phyloP scores from a whole-genome alignment of 1,140 invertebrate genomes.

The Aphelinus atriplicis region DNA sequence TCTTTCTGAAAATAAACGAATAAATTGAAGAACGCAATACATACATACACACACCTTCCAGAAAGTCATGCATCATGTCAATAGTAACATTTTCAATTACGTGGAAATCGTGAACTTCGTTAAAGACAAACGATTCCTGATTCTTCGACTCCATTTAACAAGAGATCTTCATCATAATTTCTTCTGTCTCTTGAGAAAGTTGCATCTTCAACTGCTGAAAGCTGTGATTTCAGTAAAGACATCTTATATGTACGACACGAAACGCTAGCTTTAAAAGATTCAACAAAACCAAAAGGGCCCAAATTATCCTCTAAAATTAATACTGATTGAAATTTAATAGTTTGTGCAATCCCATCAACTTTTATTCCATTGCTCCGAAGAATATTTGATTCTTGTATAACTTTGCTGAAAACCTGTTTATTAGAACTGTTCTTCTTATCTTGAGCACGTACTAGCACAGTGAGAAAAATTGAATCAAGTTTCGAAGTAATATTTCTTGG shows the following conservation, averaged over 20 bases:
- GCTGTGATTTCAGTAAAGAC: background rate
- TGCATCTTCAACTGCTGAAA: background rate
- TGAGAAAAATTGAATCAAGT: slow-evolving; percentile 17
- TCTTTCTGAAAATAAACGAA: background rate
- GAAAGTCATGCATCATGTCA: slow-evolving; percentile 36
- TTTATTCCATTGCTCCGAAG: slow-evolving; percentile 35
- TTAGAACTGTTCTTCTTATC: slow-evolving; percentile 36
- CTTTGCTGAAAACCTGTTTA: slow-evolving; percentile 25
- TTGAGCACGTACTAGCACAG: slow-evolving; percentile 14
- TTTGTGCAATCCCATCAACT: slow-evolving; percentile 13
- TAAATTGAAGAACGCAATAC: slow-evolving; percentile 3
- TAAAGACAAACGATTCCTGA: slow-evolving; percentile 30
- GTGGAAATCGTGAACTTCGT: slow-evolving; percentile 32
- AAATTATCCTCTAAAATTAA: slow-evolving; percentile 16
- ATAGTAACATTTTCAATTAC: slow-evolving; percentile 22
- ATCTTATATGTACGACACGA: background rate
- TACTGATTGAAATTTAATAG: slow-evolving; percentile 25
- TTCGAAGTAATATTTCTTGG: slow-evolving; percentile 21
- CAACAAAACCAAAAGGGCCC: background rate
- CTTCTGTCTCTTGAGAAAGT: background rate
- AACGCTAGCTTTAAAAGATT: background rate
- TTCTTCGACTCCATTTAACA: background rate
- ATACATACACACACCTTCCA: slow-evolving; percentile 28
- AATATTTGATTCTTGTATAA: slow-evolving; percentile 39
- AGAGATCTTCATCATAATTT: slow-evolving; percentile 28